Percentiles rank a stretch among this genome's conserved stretches.
Evolutionary conservation across 1,140 invertebrate species (phyloP).

Genomic region (Plutomurus gul): DNA sequence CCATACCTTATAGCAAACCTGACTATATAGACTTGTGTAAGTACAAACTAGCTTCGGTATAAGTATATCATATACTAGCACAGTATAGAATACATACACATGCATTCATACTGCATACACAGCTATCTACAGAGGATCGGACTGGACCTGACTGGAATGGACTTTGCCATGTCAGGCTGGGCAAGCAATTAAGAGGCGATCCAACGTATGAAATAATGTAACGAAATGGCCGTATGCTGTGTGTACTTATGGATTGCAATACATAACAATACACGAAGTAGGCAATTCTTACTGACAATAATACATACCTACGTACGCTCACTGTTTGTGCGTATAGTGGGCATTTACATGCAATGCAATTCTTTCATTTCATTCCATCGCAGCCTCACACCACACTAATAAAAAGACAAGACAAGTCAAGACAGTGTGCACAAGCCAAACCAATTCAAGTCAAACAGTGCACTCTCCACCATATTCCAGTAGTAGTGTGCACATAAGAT

Average conservation of each 20-base stretch:
- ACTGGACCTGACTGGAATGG: too few species aligned
- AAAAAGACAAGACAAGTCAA: too few species aligned
- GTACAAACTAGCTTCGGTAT: background rate
- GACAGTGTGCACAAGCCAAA: slow-evolving; percentile 13
- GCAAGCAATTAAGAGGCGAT: too few species aligned
- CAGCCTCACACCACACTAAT: background rate
- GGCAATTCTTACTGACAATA: too few species aligned
- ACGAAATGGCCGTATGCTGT: background rate
- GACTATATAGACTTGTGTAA: too few species aligned
- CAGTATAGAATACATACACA: too few species aligned
- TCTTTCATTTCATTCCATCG: background rate
- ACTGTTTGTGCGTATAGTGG: background rate
- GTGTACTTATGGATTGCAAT: background rate
- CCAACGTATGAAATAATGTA: too few species aligned
- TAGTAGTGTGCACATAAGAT: background rate
- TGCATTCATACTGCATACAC: too few species aligned
- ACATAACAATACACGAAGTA: too few species aligned
- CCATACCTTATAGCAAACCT: background rate
- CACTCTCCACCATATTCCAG: too few species aligned
- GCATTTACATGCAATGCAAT: slow-evolving; percentile 13
- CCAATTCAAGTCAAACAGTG: background rate
- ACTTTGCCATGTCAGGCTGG: background rate
- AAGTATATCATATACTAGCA: too few species aligned
- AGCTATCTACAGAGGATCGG: too few species aligned
- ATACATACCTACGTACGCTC: background rate